A percentile compares a stretch with the other conserved stretches of the same genome.
These are phyloP conservation scores for Cyprinodon diabolis DNA, from an alignment of 2,797 vertebrate genomes.

Conservation along the genomic window DNA sequence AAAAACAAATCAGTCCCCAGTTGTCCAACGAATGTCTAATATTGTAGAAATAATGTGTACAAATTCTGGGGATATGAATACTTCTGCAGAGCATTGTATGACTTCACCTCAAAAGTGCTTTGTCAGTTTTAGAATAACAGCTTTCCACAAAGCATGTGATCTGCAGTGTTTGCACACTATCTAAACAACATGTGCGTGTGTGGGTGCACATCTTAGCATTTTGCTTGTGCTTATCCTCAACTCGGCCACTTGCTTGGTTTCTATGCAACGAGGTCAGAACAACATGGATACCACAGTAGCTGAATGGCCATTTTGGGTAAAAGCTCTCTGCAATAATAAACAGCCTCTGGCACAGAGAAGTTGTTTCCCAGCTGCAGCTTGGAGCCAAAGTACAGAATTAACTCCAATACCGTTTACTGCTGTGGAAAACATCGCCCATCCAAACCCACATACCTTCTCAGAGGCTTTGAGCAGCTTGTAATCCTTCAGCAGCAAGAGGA, in stretches of 20 bases:
- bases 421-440: conserved; percentile 77
- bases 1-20: not conserved
- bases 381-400: conserved; percentile 78
- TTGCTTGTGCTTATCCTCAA: conserved; percentile 57
- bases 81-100: conserved; percentile 20
- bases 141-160: conserved; percentile 40
- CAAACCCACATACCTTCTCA: conserved; percentile 76
- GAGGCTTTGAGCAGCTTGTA: conserved; percentile 77
- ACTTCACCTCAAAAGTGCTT: conserved; percentile 57
- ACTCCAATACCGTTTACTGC: conserved; percentile 77
- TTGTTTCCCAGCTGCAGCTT: conserved; percentile 76
- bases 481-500: conserved; percentile 71
- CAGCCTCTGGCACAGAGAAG: conserved; percentile 73
- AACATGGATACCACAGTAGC: conserved; percentile 74
- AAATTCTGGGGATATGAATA: not conserved
- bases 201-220: conserved; percentile 32
- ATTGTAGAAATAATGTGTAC: not conserved
- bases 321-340: conserved; percentile 76
- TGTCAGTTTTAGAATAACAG: conserved; percentile 47
- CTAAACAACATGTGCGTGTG: conserved; percentile 26
- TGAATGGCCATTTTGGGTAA: conserved; percentile 80
- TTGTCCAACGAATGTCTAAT: not conserved
- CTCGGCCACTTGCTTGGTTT: conserved; percentile 69
- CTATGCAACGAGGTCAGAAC: conserved; percentile 74
- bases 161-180: conserved; percentile 36